A percentile compares a stretch with the other conserved stretches of the same genome.
Conservation (phyloP, 2,113 vertebrate species). For the Hippotragus niger region DNA sequence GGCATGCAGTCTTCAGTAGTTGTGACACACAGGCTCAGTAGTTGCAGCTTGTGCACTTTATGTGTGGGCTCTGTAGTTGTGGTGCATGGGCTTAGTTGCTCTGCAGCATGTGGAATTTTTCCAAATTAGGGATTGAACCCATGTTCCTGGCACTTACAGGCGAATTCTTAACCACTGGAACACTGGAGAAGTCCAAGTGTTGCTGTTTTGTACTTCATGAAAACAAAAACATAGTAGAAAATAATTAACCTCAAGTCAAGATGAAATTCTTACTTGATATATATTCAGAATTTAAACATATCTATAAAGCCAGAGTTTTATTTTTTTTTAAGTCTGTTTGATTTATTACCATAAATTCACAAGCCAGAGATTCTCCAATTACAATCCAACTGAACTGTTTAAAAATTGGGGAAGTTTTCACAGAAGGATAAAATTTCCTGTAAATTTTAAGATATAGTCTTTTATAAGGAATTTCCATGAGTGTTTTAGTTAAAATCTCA, state of each 20-base stretch:
- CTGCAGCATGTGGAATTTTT: neutral
- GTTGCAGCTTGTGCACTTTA: neutral
- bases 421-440: neutral
- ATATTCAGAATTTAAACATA: neutral
- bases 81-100: neutral
- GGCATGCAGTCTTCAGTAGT: neutral
- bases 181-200: neutral
- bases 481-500: neutral
- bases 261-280: neutral
- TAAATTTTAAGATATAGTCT: neutral
- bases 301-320: neutral
- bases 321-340: neutral
- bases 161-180: neutral
- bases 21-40: neutral
- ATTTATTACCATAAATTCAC: neutral
- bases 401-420: neutral
- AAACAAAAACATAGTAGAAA: neutral
- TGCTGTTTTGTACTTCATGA: neutral
- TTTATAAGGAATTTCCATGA: neutral
- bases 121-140: neutral
- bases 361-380: neutral
- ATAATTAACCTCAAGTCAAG: neutral
- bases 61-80: neutral
- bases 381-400: neutral
- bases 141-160: neutral